Conservation (phyloP, 2,797 vertebrate species). For the Petrocephalus sullivani region DNA sequence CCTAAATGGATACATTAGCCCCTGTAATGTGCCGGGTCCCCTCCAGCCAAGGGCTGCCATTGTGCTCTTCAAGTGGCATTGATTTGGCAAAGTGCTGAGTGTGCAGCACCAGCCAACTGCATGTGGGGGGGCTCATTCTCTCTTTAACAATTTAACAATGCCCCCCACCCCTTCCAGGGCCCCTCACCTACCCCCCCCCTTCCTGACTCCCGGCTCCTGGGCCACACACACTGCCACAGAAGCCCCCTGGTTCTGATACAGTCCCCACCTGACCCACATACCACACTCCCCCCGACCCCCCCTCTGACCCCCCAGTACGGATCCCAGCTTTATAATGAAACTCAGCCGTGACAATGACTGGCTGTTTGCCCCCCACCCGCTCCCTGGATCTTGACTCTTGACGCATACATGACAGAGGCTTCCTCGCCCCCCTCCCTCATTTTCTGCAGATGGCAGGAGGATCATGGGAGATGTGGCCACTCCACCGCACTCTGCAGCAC, state of each 20-base stretch:
- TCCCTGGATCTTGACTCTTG: not conserved
- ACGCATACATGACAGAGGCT: not conserved
- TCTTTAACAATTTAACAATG: slow-evolving; percentile 17
- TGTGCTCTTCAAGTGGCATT: slow-evolving; percentile 98
- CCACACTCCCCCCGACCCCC: too few species aligned
- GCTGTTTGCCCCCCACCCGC: not conserved
- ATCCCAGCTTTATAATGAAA: slow-evolving; percentile 48
- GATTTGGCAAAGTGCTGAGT: slow-evolving; percentile 99
- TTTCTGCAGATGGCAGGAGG: not conserved
- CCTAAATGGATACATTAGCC: slow-evolving; percentile 99
- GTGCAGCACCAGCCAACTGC: slow-evolving; percentile 88
- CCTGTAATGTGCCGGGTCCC: slow-evolving; percentile 87
- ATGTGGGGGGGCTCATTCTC: slow-evolving; percentile 33
- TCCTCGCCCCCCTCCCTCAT: not conserved
- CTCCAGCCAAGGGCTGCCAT: slow-evolving; percentile 72
- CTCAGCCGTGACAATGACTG: not conserved
- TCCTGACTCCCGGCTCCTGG: slow-evolving; percentile 26
- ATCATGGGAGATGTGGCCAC: not conserved
- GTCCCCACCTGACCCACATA: slow-evolving; percentile 27
- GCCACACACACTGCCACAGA: slow-evolving; percentile 53
- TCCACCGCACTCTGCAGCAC: not conserved
- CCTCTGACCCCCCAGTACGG: slow-evolving; percentile 23
- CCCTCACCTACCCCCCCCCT: slow-evolving; percentile 22
- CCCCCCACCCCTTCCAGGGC: slow-evolving; percentile 45
- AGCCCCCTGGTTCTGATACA: slow-evolving; percentile 40